Evolutionary conservation across 2,888 invertebrate species (phyloP), one percentile per base, ranked within the genome.

Genomic region (Spilosoma lubricipeda): DNA sequence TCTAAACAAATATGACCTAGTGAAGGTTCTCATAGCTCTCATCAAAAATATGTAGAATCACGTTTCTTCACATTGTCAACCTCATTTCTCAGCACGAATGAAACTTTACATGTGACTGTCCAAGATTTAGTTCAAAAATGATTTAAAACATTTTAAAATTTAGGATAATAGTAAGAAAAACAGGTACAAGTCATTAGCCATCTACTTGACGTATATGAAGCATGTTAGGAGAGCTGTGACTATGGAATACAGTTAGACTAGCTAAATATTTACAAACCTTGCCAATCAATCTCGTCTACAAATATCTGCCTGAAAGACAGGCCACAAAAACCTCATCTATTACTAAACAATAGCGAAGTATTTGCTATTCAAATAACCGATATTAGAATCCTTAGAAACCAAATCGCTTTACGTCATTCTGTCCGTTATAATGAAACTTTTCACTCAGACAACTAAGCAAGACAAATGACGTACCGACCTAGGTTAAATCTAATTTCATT

Each of bases 381-480:
- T 70, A 71, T 64, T 56, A 39, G 30, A 67, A 74, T 78, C 74
- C 74, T 74, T 74, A 67, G 73, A 72, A 52, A 73, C 33, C 20
- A 48, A 66, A 74, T 75, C 70, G 65, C 56, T 78, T 72, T 52
- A 39, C 36, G 70, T 74, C 74, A 71, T 30, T 77, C 27, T 65
- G 69, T 76, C 63, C 48, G 56, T 69, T 69, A 30, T 78, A 78
- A 80, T 74, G 64, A 72, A 83, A 82, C 79, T 78, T 85, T 82
- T 80, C 78, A 77, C 79, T 79, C 74, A 82, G 80, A 80, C 82
- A 74, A 74, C 71, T 86, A 87, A 86, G 85, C 82, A 86, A 88
- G 87, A 89, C 85, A 83, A 89, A 89, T 84, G 85, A 86, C 70
- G 77, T 79, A 52, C 59, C 76, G 82, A 85, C 86, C 83, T 79